A percentile compares a stretch with the other conserved stretches of the same genome.
Evolutionary conservation across 2,113 vertebrate genomes (phyloP).

Genomic region (Athene noctua): DNA sequence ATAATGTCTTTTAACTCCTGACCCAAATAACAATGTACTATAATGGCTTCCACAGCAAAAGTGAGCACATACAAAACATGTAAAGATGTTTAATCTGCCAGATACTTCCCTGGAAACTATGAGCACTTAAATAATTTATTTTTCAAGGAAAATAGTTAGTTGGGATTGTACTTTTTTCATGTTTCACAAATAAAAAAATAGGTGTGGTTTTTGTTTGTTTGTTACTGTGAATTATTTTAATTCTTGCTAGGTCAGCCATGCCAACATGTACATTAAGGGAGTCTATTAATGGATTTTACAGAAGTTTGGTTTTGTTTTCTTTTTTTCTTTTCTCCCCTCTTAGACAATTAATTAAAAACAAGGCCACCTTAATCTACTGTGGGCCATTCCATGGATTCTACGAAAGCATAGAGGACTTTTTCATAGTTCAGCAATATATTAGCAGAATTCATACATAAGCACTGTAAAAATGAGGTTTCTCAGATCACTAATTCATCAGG

Average conservation of each 20-base stretch:
- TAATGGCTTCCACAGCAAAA: background rate
- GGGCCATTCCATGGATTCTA: background rate
- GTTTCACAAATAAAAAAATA: background rate
- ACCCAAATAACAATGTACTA: background rate
- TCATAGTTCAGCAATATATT: background rate
- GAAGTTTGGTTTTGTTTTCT: background rate
- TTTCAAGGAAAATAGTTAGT: background rate
- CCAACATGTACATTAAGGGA: background rate
- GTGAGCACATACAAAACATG: background rate
- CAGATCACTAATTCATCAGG: background rate
- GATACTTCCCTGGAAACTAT: constrained; percentile 5
- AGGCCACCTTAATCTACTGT: background rate
- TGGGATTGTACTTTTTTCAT: background rate
- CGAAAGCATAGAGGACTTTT: background rate
- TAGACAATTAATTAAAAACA: background rate
- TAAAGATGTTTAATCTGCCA: background rate
- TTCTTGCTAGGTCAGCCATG: background rate
- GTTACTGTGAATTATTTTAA: background rate
- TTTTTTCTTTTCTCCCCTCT: background rate
- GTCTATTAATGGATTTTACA: background rate
- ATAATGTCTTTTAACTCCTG: background rate
- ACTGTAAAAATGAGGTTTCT: background rate
- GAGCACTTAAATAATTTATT: background rate
- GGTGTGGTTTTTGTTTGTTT: no score
- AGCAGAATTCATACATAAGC: background rate